Percentiles rank a stretch among this genome's conserved stretches.
Evolutionary conservation across 2,888 invertebrate genomes (phyloP).

Genomic region (Acrobasis suavella): DNA sequence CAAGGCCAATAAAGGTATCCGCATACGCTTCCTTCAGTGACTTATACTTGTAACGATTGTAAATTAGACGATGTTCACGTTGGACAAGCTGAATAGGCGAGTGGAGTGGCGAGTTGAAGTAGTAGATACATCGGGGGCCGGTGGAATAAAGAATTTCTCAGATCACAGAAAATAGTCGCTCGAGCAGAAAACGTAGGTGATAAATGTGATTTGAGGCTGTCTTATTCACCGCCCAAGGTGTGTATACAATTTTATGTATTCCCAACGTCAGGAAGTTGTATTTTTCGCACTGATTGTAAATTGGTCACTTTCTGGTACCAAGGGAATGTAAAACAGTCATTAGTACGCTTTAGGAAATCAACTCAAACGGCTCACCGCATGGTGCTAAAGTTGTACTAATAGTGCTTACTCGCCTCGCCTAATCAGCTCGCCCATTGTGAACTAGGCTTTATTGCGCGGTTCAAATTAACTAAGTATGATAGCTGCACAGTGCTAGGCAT

Average conservation of each 20-base stretch:
- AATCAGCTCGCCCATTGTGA: background rate
- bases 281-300: no score
- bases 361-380: no score
- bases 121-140: background rate
- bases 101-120: background rate
- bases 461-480: background rate
- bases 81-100: background rate
- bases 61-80: background rate
- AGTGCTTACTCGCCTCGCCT: background rate
- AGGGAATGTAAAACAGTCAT: no score
- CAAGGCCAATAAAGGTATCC: background rate
- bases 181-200: no score
- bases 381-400: background rate
- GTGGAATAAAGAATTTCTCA: no score
- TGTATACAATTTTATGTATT: no score
- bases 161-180: no score
- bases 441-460: background rate
- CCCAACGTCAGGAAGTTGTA: no score
- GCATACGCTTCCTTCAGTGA: slow-evolving; percentile 17
- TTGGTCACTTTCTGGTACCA: no score
- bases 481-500: background rate
- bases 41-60: slow-evolving; percentile 17
- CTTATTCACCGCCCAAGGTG: no score
- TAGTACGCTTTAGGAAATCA: no score
- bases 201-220: no score